Evolutionary conservation across 1,140 invertebrate species (phyloP).

Genomic region (Sitophilus oryzae): DNA sequence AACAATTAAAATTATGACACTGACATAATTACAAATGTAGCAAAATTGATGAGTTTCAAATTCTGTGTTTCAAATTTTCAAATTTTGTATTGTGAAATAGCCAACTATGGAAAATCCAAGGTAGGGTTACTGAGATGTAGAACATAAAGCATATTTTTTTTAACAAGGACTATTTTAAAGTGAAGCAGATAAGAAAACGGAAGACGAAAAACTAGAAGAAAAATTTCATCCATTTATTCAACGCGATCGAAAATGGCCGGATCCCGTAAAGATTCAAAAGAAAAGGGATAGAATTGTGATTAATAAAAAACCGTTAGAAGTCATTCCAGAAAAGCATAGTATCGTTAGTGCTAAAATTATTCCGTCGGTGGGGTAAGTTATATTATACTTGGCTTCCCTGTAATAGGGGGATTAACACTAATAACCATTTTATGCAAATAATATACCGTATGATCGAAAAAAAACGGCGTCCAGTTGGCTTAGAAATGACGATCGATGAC

Average conservation of each 20-base stretch:
- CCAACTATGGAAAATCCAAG: constrained; percentile 1
- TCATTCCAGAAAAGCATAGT: constrained; percentile 16
- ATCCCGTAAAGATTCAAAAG: constrained; percentile 27
- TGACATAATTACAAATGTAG: neutral
- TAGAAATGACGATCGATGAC: too few relatives aligned
- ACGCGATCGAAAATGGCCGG: constrained; percentile 5
- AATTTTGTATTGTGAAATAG: neutral
- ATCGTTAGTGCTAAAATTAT: constrained; percentile 22
- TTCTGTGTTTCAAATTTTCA: neutral
- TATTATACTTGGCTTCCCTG: too few relatives aligned
- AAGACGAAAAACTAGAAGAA: too few relatives aligned
- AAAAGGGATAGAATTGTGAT: constrained; percentile 8
- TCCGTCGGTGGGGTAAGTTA: constrained; percentile 28
- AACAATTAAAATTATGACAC: constrained; percentile 1
- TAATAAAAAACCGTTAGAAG: constrained; percentile 19
- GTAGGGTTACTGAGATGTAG: too few relatives aligned
- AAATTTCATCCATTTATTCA: constrained; percentile 10
- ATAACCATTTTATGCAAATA: too few relatives aligned
- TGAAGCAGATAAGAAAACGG: too few relatives aligned
- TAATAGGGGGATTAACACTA: too few relatives aligned
- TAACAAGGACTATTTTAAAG: too few relatives aligned
- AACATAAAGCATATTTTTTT: too few relatives aligned
- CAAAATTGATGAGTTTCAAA: neutral
- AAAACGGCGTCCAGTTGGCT: too few relatives aligned
- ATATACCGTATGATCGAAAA: too few relatives aligned